These are phyloP conservation scores for Macropis europaea DNA, from an alignment of 2,888 invertebrate species.

Conservation along the genomic window DNA sequence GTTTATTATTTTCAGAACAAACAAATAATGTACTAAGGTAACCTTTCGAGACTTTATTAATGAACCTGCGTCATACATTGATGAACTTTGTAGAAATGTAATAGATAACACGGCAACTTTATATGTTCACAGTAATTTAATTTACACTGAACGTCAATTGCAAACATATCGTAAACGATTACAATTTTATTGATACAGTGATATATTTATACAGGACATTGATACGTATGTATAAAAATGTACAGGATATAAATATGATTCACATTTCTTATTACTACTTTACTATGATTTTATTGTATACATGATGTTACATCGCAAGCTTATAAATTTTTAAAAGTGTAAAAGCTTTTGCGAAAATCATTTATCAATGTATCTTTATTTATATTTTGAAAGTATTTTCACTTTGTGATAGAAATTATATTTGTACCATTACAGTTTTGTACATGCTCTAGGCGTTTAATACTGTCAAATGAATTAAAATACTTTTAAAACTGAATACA, in stretches of 20 bases:
- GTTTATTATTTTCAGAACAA: slow-evolving; percentile 26
- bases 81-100: slow-evolving; percentile 1
- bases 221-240: slow-evolving; percentile 17
- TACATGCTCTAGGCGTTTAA: neutral
- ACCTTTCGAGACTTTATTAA: slow-evolving; percentile 8
- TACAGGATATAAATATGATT: slow-evolving; percentile 13
- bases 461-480: neutral
- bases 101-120: neutral
- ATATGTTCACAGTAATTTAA: slow-evolving; percentile 10
- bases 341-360: neutral
- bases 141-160: slow-evolving; percentile 8
- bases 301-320: neutral
- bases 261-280: slow-evolving; percentile 2
- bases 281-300: slow-evolving; percentile 8
- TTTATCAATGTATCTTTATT: slow-evolving; percentile 3
- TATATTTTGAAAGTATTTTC: neutral
- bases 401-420: neutral
- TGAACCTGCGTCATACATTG: neutral
- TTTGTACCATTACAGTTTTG: neutral
- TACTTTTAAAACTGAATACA: neutral
- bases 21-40: slow-evolving; percentile 12
- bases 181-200: neutral
- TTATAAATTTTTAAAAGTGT: neutral
- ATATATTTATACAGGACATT: neutral
- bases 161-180: slow-evolving; percentile 30